phyloP scores from a whole-genome alignment of 2,888 invertebrate species.

The Agapostemon virescens region DNA sequence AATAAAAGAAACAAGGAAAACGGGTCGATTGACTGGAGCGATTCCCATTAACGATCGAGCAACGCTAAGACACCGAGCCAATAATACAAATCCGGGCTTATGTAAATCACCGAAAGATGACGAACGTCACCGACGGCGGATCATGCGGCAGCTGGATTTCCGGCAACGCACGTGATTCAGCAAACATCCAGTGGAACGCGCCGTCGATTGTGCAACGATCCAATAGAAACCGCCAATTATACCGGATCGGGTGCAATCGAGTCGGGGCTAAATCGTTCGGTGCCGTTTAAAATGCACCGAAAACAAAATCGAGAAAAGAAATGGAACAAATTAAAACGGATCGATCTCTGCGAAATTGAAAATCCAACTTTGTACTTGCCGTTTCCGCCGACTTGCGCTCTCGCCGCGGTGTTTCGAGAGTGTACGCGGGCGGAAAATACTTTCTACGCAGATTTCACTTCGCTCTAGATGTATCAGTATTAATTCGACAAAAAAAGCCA shows the following conservation, averaged over 20 bases:
- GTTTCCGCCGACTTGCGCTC: not conserved
- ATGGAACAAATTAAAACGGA: not conserved
- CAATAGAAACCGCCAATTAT: slow-evolving; percentile 6
- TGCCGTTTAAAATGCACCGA: not conserved
- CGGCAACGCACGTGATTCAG: not conserved
- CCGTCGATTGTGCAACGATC: slow-evolving; percentile 1
- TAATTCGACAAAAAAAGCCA: not conserved
- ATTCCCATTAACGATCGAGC: not conserved
- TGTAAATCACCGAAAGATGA: slow-evolving; percentile 11
- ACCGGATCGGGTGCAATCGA: slow-evolving; percentile 23
- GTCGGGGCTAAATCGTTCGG: not conserved
- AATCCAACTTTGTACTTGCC: not conserved
- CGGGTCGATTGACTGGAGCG: not conserved
- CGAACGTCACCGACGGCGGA: not conserved
- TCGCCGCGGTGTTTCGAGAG: not conserved
- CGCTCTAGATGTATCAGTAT: not conserved
- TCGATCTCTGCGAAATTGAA: not conserved
- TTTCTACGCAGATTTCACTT: slow-evolving; percentile 5
- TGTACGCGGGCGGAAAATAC: not conserved
- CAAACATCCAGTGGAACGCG: not conserved
- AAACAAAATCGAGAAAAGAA: not conserved
- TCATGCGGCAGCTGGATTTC: not conserved
- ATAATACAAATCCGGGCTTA: not conserved
- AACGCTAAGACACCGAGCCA: not conserved
- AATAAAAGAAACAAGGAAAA: not conserved